Evolutionary conservation across 64 coral and sea anemone genomes (phyloP), one percentile per base, ranked within the genome.

Genomic region (Montipora foliosa): DNA sequence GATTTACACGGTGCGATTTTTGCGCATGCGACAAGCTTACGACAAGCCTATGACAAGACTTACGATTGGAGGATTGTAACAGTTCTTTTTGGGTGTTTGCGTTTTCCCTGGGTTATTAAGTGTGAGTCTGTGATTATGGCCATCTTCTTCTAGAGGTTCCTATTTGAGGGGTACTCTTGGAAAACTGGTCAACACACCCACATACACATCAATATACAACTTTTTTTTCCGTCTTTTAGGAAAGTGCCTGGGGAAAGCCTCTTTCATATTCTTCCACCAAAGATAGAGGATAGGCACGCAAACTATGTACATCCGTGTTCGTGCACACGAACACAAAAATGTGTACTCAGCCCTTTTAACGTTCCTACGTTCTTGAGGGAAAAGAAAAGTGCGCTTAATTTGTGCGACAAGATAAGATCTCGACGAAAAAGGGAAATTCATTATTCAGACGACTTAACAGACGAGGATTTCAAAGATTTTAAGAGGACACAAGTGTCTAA

Each of bases 371-470:
- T 87, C 67, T 4, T 49, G 13, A 70, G 11, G 0, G 1, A 47
- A 5, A 29, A 9, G 14, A 64, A 5, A 13, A 87, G 22, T 1
- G 10, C n/a, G 12, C 19, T 68, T 50, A 87, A 48, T 29, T 11
- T 19, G 46, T 49, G 83, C 9, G 16, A 69, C 64, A 15, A 3
- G 44, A 5, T 21, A 47, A 1, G 0, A 24, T 24, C 0, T 24
- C 24, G 24, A 24, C 24, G 3, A 11, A 77, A 77, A 45, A 77
- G 74, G 13, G 74, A 46, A 6, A 15, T 77, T 6, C 44, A 47
- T 77, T 90, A 90, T 77, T 79, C 75, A 44, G 88, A 90, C 55
- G 60, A 90, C 8, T 57, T 90, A 44, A 90, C 78, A 11, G 88
- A 90, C 47, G 37, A 90, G 4, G 89, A 71, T 64, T 90, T 69